phyloP scores from a whole-genome alignment of 2,113 vertebrate species.

The Saccopteryx bilineata region DNA sequence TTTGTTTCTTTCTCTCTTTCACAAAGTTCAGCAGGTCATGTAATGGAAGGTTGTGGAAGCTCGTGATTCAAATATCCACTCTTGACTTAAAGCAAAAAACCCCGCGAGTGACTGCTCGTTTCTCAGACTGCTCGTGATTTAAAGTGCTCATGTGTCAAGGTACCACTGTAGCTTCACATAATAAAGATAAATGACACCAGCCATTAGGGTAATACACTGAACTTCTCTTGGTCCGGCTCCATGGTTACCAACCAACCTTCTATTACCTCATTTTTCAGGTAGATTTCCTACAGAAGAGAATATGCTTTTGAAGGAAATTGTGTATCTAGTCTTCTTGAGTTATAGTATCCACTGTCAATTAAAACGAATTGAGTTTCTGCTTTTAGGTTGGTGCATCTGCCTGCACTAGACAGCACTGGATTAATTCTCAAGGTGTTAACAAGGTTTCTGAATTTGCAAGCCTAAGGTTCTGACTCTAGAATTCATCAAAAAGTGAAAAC shows the following conservation, averaged over 20 bases:
- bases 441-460: neutral
- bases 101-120: too few species aligned
- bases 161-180: neutral
- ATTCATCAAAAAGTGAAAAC: neutral
- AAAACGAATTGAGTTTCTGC: neutral
- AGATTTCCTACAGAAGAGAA: conserved; percentile 25
- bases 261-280: neutral
- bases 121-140: too few species aligned
- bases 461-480: neutral
- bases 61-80: too few species aligned
- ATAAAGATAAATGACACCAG: neutral
- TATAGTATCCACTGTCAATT: neutral
- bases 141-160: too few species aligned
- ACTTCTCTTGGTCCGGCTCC: neutral
- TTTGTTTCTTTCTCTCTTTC: too few species aligned
- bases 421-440: neutral
- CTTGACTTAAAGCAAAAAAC: too few species aligned
- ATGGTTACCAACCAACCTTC: neutral
- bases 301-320: neutral
- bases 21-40: too few species aligned
- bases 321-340: neutral
- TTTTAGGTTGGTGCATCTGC: conserved; percentile 27
- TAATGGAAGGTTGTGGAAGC: too few species aligned
- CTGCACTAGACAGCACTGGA: neutral
- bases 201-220: neutral